A percentile compares a stretch with the other conserved stretches of the same genome.
Evolutionary conservation across 2,888 invertebrate genomes (phyloP).

Genomic region (Hirtodrosophila alboralis): DNA sequence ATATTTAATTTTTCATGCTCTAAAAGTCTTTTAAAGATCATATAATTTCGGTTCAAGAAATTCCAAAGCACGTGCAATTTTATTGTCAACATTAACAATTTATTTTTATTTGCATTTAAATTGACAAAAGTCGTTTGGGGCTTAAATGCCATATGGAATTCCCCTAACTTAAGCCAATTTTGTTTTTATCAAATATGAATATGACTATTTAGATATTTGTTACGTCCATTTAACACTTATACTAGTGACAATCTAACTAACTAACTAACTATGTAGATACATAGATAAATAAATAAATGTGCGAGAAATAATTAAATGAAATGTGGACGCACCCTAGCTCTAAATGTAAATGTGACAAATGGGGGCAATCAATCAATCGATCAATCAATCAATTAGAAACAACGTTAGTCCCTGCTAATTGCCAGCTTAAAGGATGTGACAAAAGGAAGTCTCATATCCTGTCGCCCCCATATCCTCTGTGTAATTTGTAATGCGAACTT

Average conservation of each 20-base stretch:
- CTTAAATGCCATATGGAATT: constrained; percentile 21
- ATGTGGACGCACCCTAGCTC: constrained; percentile 7
- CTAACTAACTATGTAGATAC: neutral
- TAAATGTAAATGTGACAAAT: constrained; percentile 18
- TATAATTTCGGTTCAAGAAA: neutral
- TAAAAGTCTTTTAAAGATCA: neutral
- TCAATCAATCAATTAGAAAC: constrained; percentile 59
- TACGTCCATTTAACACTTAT: constrained; percentile 36
- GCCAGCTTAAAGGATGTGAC: constrained; percentile 42
- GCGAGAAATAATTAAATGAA: constrained; percentile 5
- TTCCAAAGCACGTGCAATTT: neutral
- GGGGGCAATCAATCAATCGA: constrained; percentile 47
- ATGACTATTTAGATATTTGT: constrained; percentile 44
- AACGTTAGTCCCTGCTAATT: constrained; percentile 45
- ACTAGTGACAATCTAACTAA: constrained; percentile 22
- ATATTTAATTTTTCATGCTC: no score
- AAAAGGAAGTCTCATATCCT: constrained; percentile 21
- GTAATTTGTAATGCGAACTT: constrained; percentile 51
- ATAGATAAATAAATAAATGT: no score
- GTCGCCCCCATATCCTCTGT: constrained; percentile 21
- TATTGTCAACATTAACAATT: neutral
- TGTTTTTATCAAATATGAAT: constrained; percentile 58
- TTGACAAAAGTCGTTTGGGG: constrained; percentile 14
- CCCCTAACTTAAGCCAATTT: constrained; percentile 31
- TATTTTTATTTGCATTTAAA: constrained; percentile 9